Base-by-base conservation (phyloP, 2,888 invertebrate species). In the Leptinotarsa rubiginosa region DNA sequence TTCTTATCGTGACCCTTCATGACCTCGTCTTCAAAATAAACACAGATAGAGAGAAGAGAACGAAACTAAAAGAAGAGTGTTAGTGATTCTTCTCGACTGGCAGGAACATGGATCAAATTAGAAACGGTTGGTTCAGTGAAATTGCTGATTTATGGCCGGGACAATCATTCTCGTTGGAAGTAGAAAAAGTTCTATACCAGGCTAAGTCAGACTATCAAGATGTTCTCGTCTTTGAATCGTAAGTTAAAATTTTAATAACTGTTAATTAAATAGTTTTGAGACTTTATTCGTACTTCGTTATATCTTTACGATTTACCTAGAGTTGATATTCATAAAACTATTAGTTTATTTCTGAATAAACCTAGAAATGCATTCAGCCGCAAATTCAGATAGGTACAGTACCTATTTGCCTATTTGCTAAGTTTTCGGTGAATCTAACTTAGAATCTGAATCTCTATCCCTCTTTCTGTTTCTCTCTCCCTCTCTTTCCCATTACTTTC, bases 41-140 rank as follows among this genome's bases (percentile, higher is more conserved):
- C 22, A 56, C 3, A 20, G 56, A 56, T 22, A 56, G 50, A 16
- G 3, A 4, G 12, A 56, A 22, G 18, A 7, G 3, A n/a, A 62
- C 31, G 41, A 41, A 15, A 41, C 62, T 12, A n/a, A 25, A 62
- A n/a, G 15, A 13, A 59, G 22, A 59, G 13, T n/a, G 22, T 59
- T 13, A 62, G 41, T 62, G 16, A 31, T 31, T n/a, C n/a, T 41
- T 41, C 12, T 31, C n/a, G 25, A 4, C 15, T 56, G 13, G 22
- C 20, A 56, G 56, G 12, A 62, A n/a, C 16, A 87, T 87, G 87
- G 85, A 87, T 78, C 77, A 77, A 56, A 84, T 97, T 73, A 91
- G 91, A 82, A 90, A 93, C 83, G 95, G 96, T 78, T 99, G 98
- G 98, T 99, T 97, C 86, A 95, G 95, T 80, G 99, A 99, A 89